Conservation (phyloP, 37 sponge, comb jelly and placozoan genomes). For the Crambe crambe region DNA sequence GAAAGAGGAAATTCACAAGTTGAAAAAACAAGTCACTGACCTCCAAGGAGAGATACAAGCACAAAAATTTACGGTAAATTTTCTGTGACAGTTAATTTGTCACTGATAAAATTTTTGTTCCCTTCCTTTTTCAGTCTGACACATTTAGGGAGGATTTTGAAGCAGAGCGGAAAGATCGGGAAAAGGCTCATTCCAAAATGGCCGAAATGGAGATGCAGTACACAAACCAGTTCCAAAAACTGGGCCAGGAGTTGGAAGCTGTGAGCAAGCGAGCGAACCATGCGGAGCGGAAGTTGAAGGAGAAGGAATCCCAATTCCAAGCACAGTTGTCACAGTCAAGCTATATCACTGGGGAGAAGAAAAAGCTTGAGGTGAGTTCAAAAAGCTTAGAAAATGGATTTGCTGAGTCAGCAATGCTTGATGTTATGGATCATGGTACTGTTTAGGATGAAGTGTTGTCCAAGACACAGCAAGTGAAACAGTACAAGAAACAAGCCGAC, state of each 20-base stretch:
- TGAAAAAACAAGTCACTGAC: neutral
- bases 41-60: neutral
- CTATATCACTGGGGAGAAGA: neutral
- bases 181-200: constrained; percentile 15
- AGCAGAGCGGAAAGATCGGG: constrained; percentile 30
- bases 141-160: constrained; percentile 33
- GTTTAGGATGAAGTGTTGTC: constrained; percentile 4
- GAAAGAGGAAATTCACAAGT: neutral
- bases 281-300: neutral
- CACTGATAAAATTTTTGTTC: neutral
- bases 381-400: neutral
- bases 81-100: too few relatives aligned
- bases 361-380: neutral
- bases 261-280: neutral
- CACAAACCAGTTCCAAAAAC: neutral
- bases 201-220: neutral
- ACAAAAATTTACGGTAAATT: neutral
- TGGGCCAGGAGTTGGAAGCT: neutral
- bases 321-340: neutral
- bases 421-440: neutral
- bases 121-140: constrained; percentile 10
- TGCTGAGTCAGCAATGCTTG: too few relatives aligned
- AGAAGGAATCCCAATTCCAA: neutral
- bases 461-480: constrained; percentile 29
- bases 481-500: constrained; percentile 27